These are phyloP conservation scores for Synodontis membranacea DNA, from an alignment of 2,113 vertebrate species.

Conservation along the genomic window DNA sequence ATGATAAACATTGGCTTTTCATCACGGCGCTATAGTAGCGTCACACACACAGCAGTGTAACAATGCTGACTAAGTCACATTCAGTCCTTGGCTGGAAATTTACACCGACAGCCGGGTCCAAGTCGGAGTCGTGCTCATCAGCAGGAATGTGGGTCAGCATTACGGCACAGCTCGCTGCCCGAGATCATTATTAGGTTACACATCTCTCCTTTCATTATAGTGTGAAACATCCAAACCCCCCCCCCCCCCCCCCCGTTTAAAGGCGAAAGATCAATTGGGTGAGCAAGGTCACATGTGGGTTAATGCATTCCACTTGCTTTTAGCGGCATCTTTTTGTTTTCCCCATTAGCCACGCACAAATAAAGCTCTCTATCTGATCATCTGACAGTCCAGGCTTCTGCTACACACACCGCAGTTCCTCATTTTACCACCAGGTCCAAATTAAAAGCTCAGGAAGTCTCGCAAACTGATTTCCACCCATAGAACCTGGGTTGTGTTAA, in stretches of 20 bases:
- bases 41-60: background rate
- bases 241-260: background rate
- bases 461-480: background rate
- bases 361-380: background rate
- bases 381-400: background rate
- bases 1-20: background rate
- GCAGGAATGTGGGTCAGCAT: constrained; percentile 41
- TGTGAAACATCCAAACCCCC: background rate
- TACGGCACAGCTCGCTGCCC: background rate
- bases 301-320: constrained; percentile 20
- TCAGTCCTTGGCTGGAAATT: background rate
- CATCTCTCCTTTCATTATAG: background rate
- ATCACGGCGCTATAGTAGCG: background rate
- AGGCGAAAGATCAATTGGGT: background rate
- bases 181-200: constrained; percentile 19
- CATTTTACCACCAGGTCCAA: background rate
- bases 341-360: background rate
- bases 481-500: background rate
- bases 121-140: constrained; percentile 3
- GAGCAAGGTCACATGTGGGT: background rate
- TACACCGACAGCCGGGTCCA: background rate
- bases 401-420: background rate
- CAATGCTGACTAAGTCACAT: constrained; percentile 7
- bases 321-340: too few species aligned
- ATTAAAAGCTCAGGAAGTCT: background rate